Evolutionary conservation across 1,140 invertebrate species (phyloP), one percentile per base, ranked within the genome.

Genomic region (Bilobella aurantiaca): DNA sequence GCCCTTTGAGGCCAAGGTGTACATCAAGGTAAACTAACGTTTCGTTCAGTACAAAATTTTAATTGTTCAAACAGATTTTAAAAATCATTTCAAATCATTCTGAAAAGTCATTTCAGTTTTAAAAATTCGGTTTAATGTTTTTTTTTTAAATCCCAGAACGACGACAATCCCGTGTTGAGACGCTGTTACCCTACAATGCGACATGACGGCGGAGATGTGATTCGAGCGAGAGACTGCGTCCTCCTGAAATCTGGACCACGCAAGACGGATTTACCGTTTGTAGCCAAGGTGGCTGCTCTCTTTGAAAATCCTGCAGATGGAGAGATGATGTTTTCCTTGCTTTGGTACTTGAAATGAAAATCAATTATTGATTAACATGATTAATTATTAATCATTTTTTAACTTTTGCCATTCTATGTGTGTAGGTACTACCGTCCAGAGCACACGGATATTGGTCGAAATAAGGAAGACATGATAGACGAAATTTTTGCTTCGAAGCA

Each of bases 401-500:
- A 57, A 63, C 21, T n/a, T 28, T 28, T 62, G 34, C 63, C 46
- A 14, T 59, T 63, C 42, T 57, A 34, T 18, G 1, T 47, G 28
- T 59, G 42, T 42, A 72, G 95, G 95, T 98, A 96, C 80, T 98
- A 98, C 79, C 84, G 93, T 74, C 93, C 94, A 0, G 94, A 98
- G 79, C 94, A 98, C 78, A 96, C 92, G 0, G 93, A 97, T 73
- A 85, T 87, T 74, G 91, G 92, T 1, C 81, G 90, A 3, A 82
- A 84, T 69, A 80, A 84, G 25, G 83, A 83, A 25, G 90, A 95
- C 78, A 85, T 87, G 73, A 83, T 86, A 2, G 90, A 93, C 74
- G 94, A 97, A 79, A 87, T 97, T 49, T 98, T 96, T 80, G 94
- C 94, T 28, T 96, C 93, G 1, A 85, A 91, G 62, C 94, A 97